Percentiles rank a stretch among this genome's conserved stretches.
These are phyloP conservation scores for Onychomys leucogaster DNA, from an alignment of 2,797 vertebrate genomes.

Conservation along the genomic window DNA sequence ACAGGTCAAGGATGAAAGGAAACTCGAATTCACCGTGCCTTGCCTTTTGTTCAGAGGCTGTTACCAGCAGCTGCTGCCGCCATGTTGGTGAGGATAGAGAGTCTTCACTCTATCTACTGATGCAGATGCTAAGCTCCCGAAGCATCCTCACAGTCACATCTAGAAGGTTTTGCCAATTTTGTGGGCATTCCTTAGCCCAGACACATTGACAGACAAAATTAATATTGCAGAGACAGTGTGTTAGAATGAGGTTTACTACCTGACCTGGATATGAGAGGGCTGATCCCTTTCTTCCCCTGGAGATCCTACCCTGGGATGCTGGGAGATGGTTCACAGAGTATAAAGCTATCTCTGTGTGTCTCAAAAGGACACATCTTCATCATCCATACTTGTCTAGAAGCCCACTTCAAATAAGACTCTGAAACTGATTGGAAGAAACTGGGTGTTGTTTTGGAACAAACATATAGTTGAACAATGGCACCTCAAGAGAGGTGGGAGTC, in stretches of 20 bases:
- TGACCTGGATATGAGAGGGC: background rate
- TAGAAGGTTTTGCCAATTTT: background rate
- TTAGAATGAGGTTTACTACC: background rate
- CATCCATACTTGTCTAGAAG: background rate
- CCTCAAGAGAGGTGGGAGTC: background rate
- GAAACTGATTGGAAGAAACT: background rate
- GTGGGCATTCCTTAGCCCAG: background rate
- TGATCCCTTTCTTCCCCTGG: background rate
- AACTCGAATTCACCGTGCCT: background rate
- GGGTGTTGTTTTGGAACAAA: background rate
- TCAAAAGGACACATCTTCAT: background rate
- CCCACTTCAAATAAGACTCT: background rate
- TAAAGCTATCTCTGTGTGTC: background rate
- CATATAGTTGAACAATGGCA: background rate
- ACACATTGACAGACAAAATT: background rate
- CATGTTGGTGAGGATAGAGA: background rate
- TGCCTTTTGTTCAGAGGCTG: background rate
- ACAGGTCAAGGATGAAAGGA: background rate
- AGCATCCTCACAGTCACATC: background rate
- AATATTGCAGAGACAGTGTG: background rate
- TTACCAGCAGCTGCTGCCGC: background rate
- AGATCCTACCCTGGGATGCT: background rate
- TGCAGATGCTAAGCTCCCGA: background rate
- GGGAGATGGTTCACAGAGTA: background rate
- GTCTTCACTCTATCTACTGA: background rate